Evolutionary conservation across 1,140 invertebrate genomes (phyloP).

Genomic region (Elymnias hypermnestra): DNA sequence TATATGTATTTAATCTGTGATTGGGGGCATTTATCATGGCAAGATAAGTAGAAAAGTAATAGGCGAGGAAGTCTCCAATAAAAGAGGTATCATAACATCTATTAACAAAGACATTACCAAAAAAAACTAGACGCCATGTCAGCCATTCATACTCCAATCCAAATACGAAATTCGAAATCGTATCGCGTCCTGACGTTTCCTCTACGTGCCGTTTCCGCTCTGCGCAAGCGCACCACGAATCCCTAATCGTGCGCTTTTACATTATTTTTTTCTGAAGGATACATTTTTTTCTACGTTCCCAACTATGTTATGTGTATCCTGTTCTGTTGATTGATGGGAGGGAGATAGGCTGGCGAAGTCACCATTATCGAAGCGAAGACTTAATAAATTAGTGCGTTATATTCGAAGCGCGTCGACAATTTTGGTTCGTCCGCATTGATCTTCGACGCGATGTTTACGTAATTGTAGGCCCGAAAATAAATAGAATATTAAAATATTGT

Average conservation of each 20-base stretch:
- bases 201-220: conserved; percentile 71
- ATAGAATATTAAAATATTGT: too few relatives aligned
- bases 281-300: conserved; percentile 43
- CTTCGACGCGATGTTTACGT: conserved; percentile 3
- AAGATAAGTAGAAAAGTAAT: neutral
- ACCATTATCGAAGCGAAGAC: conserved; percentile 29
- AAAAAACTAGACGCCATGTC: conserved; percentile 57
- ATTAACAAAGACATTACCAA: conserved; percentile 42
- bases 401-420: conserved; percentile 33
- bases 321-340: conserved; percentile 62
- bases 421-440: conserved; percentile 4
- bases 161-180: conserved; percentile 71
- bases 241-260: conserved; percentile 62
- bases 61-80: conserved; percentile 15
- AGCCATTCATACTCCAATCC: conserved; percentile 52
- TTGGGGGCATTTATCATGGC: too few relatives aligned
- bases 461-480: too few relatives aligned
- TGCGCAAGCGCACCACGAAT: conserved; percentile 58
- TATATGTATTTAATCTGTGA: too few relatives aligned
- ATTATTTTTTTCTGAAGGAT: conserved; percentile 43
- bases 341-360: conserved; percentile 44
- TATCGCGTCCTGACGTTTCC: conserved; percentile 72
- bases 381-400: conserved; percentile 55
- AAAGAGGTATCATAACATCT: conserved; percentile 26
- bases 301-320: conserved; percentile 55